Percentiles rank a stretch among this genome's conserved stretches.
phyloP scores from a whole-genome alignment of 2,888 invertebrate genomes.

The Eristalis tenax region DNA sequence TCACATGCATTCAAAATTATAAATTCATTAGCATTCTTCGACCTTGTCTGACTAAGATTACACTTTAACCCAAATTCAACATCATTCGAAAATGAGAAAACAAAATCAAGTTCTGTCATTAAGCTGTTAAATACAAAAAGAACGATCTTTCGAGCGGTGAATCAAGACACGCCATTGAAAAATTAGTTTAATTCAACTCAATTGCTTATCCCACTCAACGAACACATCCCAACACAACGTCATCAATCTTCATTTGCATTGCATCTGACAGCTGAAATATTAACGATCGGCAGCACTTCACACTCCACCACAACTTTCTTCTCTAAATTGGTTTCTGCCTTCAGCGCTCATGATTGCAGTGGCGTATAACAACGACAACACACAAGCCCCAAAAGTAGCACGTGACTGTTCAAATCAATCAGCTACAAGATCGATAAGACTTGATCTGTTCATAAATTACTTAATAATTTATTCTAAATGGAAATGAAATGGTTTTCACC shows the following conservation, averaged over 20 bases:
- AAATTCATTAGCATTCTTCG: no score
- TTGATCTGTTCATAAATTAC: neutral
- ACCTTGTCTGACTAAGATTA: no score
- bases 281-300: neutral
- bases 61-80: no score
- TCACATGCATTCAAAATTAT: no score
- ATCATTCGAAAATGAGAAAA: no score
- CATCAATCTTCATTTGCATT: conserved; percentile 8
- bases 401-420: neutral
- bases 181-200: no score
- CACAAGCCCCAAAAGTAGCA: neutral
- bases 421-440: neutral
- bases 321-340: neutral
- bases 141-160: no score
- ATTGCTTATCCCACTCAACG: no score
- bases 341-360: neutral
- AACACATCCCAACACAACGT: neutral
- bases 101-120: no score
- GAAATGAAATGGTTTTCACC: conserved; percentile 1
- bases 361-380: neutral
- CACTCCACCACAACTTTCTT: conserved; percentile 7
- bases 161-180: no score
- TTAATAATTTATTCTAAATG: conserved; percentile 1
- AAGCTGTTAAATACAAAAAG: no score
- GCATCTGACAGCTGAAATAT: neutral